Base-by-base conservation (phyloP, 2,888 invertebrate species). In the Arrhopalites spinosus region DNA sequence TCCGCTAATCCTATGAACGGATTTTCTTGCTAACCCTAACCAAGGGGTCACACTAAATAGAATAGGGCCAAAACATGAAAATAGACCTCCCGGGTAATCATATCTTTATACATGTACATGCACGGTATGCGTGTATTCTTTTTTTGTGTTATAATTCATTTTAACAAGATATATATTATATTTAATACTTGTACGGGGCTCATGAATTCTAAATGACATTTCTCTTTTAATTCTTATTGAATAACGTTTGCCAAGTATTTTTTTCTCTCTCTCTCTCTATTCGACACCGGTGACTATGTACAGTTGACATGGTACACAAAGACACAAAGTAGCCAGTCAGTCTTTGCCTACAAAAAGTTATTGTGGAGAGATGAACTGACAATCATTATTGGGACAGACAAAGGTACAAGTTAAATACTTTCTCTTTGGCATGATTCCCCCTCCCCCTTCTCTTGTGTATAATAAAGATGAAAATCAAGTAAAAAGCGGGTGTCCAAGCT, bases 1-100 rank as follows among this genome's bases (percentile, higher is more conserved):
- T 74, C 74, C 59, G 30, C 68, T 74, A 74, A 74, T 74, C 68
- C 74, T 74, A 53, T 68, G 74, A 59, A 68, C 53, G 74, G 74
- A 68, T 74, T 68, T 73, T 73, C 73, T 45, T 53, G 20, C 36
- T 69, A 17, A 45, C 69, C 8, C 43, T n/a, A 63, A 17, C 43
- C 66, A 66, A 66, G 43, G 30, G 66, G 17, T 5, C 2, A 64
- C 64, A 64, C 43, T 64, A 64, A 64, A 64, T 64, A 64, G 20
- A 64, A 43, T 64, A n/a, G 15, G 59, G 25, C 59, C 25, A 59
- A n/a, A 59, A 59, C 59, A 64, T 30, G 43, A 74, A 66, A 67
- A 67, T 67, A 74, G 74, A 74, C 74, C 66, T 74, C 66, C 74
- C 67, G 74, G 74, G 50, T 74, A 59, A 59, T 59, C 59, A 23